Evolutionary conservation across 2,888 invertebrate genomes (phyloP).

Genomic region (Calameuta idolon): DNA sequence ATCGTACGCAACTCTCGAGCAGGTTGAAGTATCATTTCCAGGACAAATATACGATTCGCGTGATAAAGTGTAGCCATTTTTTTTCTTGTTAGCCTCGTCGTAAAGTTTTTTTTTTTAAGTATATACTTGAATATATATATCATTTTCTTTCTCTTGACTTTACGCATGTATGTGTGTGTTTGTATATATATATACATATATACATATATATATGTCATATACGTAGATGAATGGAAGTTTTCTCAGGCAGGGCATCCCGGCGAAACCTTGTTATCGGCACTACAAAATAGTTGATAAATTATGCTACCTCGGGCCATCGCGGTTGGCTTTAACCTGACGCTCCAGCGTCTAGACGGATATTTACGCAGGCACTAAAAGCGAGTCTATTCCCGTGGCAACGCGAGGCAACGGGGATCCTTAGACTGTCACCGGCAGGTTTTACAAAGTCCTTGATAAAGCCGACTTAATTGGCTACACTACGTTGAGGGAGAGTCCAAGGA

Average conservation of each 20-base stretch:
- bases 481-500: too few relatives aligned
- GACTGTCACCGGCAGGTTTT: conserved; percentile 3
- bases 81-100: background rate
- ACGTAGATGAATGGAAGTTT: too few relatives aligned
- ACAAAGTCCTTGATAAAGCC: conserved; percentile 3
- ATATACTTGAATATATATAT: too few relatives aligned
- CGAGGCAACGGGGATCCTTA: too few relatives aligned
- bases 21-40: conserved; percentile 11
- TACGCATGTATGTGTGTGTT: too few relatives aligned
- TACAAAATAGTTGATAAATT: conserved; percentile 12
- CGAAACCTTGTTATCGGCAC: conserved; percentile 9
- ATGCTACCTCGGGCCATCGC: conserved; percentile 7
- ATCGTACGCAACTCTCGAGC: conserved; percentile 1
- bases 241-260: too few relatives aligned
- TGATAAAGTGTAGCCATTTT: conserved; percentile 6
- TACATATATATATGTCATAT: too few relatives aligned
- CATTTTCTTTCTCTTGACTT: too few relatives aligned
- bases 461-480: background rate
- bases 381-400: background rate
- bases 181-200: too few relatives aligned
- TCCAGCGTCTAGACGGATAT: background rate
- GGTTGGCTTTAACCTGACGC: conserved; percentile 7
- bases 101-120: background rate
- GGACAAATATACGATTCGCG: conserved; percentile 12
- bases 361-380: conserved; percentile 6